phyloP scores from a whole-genome alignment of 2,888 invertebrate species.

The Drosophila anceps region DNA sequence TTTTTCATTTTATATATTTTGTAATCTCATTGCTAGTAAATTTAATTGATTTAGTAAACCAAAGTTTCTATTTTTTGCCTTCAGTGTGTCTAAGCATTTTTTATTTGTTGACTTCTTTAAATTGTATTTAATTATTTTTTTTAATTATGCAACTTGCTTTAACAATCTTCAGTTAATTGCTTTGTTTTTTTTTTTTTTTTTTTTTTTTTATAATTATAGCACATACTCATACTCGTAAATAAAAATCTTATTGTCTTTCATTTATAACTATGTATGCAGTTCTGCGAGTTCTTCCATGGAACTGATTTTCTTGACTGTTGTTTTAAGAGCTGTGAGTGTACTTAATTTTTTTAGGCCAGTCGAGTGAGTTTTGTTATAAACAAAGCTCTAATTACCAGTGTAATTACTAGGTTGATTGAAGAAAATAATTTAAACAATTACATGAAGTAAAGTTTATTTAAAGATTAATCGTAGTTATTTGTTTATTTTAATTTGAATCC shows the following conservation, averaged over 20 bases:
- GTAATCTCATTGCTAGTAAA: constrained; percentile 73
- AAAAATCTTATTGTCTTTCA: constrained; percentile 78
- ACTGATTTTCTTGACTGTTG: constrained; percentile 57
- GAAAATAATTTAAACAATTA: constrained; percentile 29
- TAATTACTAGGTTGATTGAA: constrained; percentile 28
- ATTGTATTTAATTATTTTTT: constrained; percentile 23
- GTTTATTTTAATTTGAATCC: constrained; percentile 20
- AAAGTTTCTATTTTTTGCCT: constrained; percentile 57
- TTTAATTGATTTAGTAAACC: constrained; percentile 74
- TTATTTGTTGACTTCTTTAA: constrained; percentile 40
- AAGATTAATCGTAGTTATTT: constrained; percentile 4
- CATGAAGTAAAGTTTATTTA: constrained; percentile 16
- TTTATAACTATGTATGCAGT: constrained; percentile 76
- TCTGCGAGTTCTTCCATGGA: constrained; percentile 66
- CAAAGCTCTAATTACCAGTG: constrained; percentile 24
- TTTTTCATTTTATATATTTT: constrained; percentile 39
- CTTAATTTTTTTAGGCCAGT: constrained; percentile 12
- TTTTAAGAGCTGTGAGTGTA: constrained; percentile 38
- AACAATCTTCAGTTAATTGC: constrained; percentile 53
- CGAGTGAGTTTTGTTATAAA: constrained; percentile 5
- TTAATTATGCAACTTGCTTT: constrained; percentile 47
- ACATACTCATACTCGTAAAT: constrained; percentile 75
- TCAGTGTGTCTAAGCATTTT: constrained; percentile 62
- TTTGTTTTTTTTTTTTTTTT: constrained; percentile 22
- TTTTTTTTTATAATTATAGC: constrained; percentile 49